Evolutionary conservation across 2,113 vertebrate genomes (phyloP).

Genomic region (Neodontobutis hainanensis): DNA sequence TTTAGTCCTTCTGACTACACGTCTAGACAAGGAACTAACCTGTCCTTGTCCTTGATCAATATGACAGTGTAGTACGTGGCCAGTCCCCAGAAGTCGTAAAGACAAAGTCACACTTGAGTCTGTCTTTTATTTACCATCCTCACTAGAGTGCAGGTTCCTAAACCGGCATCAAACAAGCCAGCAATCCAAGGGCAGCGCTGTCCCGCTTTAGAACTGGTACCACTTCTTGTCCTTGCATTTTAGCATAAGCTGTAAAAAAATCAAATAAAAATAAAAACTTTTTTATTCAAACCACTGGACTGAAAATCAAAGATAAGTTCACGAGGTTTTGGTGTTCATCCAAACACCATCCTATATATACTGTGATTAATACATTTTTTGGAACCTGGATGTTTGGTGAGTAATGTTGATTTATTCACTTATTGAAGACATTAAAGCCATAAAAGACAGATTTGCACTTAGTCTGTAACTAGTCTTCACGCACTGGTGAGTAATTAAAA

Average conservation of each 20-base stretch:
- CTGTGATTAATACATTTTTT: too few species aligned
- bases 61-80: slow-evolving; percentile 51
- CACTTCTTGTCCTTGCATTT: slow-evolving; percentile 99
- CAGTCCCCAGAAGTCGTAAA: slow-evolving; percentile 53
- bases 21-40: slow-evolving; percentile 49
- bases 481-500: too few species aligned
- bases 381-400: too few species aligned
- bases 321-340: too few species aligned
- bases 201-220: slow-evolving; percentile 92
- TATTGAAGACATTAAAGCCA: too few species aligned
- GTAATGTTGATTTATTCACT: too few species aligned
- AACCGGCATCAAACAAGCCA: slow-evolving; percentile 70
- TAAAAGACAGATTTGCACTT: too few species aligned
- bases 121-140: slow-evolving; percentile 54
- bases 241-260: slow-evolving; percentile 90
- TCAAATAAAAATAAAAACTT: too few species aligned
- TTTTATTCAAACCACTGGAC: too few species aligned
- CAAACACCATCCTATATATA: too few species aligned
- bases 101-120: slow-evolving; percentile 64
- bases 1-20: slow-evolving; percentile 36
- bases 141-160: slow-evolving; percentile 68
- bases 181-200: slow-evolving; percentile 60
- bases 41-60: slow-evolving; percentile 46
- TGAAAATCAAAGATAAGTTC: too few species aligned
- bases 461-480: too few species aligned